phyloP scores from a whole-genome alignment of 2,888 invertebrate species.

The Listrodromus nycthemerus region DNA sequence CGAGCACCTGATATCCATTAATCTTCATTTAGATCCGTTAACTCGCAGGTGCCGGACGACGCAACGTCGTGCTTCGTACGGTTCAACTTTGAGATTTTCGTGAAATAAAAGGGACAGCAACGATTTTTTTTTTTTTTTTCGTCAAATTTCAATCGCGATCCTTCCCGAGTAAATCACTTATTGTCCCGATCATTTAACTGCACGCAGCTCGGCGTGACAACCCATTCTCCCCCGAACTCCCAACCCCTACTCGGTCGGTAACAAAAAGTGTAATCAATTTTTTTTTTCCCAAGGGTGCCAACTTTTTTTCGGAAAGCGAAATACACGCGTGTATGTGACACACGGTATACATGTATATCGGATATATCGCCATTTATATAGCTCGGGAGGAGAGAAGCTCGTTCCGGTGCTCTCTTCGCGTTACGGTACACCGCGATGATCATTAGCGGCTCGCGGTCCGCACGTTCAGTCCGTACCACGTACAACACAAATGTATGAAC shows the following conservation, averaged over 20 bases:
- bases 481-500: constrained; percentile 60
- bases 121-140: background rate
- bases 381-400: constrained; percentile 37
- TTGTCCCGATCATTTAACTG: too few relatives aligned
- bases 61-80: background rate
- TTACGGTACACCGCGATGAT: constrained; percentile 76
- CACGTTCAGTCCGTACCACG: constrained; percentile 70
- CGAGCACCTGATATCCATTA: constrained; percentile 61
- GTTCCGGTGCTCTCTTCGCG: constrained; percentile 64
- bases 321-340: background rate
- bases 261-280: too few relatives aligned
- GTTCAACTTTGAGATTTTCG: background rate
- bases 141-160: too few relatives aligned
- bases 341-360: background rate
- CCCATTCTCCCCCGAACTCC: too few relatives aligned
- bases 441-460: constrained; percentile 75
- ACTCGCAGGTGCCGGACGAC: constrained; percentile 48
- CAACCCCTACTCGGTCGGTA: too few relatives aligned
- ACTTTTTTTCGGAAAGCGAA: too few relatives aligned
- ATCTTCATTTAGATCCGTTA: constrained; percentile 65
- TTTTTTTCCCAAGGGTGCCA: too few relatives aligned
- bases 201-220: too few relatives aligned
- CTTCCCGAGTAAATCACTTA: too few relatives aligned
- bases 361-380: constrained; percentile 6
- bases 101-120: background rate